Evolutionary conservation across 2,888 invertebrate species (phyloP).

Genomic region (Cyclophora punctaria): DNA sequence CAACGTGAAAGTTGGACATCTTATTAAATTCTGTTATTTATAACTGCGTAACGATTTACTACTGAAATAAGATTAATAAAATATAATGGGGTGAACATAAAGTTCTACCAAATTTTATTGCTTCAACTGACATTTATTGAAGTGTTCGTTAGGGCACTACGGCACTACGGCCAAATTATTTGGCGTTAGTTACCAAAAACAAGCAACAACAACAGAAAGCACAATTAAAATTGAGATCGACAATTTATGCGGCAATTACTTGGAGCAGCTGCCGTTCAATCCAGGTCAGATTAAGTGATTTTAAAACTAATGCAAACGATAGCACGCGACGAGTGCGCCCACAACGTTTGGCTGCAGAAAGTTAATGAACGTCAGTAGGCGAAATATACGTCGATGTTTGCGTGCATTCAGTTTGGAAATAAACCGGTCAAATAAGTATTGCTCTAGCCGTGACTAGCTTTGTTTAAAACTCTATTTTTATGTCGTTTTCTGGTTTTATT

Average conservation of each 20-base stretch:
- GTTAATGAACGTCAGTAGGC: constrained; percentile 52
- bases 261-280: constrained; percentile 61
- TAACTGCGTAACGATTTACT: constrained; percentile 38
- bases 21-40: constrained; percentile 62
- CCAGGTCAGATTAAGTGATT: constrained; percentile 71
- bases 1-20: constrained; percentile 61
- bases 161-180: background rate
- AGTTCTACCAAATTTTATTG: too few species aligned
- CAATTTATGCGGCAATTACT: constrained; percentile 69
- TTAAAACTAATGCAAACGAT: constrained; percentile 68
- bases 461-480: too few species aligned
- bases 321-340: constrained; percentile 49
- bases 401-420: too few species aligned
- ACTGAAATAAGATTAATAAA: constrained; percentile 16
- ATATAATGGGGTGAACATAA: too few species aligned
- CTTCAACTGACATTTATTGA: too few species aligned
- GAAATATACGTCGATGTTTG: constrained; percentile 6
- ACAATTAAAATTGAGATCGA: constrained; percentile 57
- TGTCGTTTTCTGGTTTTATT: too few species aligned
- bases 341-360: constrained; percentile 41
- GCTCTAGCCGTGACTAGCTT: too few species aligned
- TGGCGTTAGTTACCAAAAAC: background rate
- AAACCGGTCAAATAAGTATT: too few species aligned
- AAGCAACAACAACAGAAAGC: constrained; percentile 8
- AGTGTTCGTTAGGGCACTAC: too few species aligned